Percentiles rank a stretch among this genome's conserved stretches.
These are phyloP conservation scores for Ophion ellenae DNA, from an alignment of 2,888 invertebrate species.

Conservation along the genomic window DNA sequence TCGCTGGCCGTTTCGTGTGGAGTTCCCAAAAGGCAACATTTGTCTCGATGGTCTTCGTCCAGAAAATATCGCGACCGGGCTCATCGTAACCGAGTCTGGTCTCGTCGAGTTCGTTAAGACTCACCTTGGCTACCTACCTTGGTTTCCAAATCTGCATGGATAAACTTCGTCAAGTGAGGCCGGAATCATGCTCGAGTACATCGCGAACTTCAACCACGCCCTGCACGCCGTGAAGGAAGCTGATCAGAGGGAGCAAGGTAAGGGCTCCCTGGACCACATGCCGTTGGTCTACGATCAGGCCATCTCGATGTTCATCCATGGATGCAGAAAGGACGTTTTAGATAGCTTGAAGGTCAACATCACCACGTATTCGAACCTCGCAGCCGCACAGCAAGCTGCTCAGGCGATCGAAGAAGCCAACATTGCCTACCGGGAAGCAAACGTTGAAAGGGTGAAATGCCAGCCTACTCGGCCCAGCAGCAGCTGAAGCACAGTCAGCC, in stretches of 20 bases:
- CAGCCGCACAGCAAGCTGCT: constrained; percentile 21
- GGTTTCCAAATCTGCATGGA: too few species aligned
- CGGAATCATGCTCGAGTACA: too few species aligned
- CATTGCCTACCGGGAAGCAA: constrained; percentile 6
- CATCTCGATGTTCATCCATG: constrained; percentile 18
- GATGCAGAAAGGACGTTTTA: constrained; percentile 11
- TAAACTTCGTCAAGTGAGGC: too few species aligned
- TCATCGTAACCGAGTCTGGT: constrained; percentile 14
- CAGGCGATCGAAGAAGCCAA: constrained; percentile 5
- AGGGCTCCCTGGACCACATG: constrained; percentile 29
- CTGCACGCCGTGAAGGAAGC: constrained; percentile 7
- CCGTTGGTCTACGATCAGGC: constrained; percentile 17
- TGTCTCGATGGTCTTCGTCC: constrained; percentile 11
- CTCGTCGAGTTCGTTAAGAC: constrained; percentile 15
- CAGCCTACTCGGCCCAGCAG: not conserved
- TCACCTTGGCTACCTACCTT: not conserved
- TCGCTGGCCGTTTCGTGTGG: constrained; percentile 2
- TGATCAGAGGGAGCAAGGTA: constrained; percentile 15
- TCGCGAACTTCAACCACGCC: too few species aligned
- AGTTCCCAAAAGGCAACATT: not conserved
- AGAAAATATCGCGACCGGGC: constrained; percentile 11
- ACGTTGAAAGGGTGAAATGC: constrained; percentile 8
- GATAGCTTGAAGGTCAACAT: constrained; percentile 3
- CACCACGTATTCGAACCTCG: constrained; percentile 2
- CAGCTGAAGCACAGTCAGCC: not conserved